phyloP scores from a whole-genome alignment of 2,888 invertebrate genomes.

The Brenthis hecate region DNA sequence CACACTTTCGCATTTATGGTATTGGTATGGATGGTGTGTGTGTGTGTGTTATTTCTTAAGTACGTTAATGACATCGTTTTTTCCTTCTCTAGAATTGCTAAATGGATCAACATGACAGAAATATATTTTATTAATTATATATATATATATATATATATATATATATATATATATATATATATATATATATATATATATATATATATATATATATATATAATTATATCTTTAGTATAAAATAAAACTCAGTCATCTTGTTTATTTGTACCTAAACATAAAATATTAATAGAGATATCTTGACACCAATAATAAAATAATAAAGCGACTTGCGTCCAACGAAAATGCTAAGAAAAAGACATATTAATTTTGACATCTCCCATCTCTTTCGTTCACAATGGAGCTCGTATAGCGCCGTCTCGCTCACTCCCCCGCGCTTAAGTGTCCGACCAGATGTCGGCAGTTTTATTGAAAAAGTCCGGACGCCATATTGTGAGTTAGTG shows the following conservation, averaged over 20 bases:
- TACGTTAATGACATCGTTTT: too few species aligned
- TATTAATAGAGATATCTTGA: conserved; percentile 56
- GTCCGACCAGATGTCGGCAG: conserved; percentile 73
- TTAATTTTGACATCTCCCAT: conserved; percentile 66
- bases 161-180: too few species aligned
- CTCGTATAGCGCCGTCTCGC: conserved; percentile 50
- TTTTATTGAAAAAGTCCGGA: conserved; percentile 80
- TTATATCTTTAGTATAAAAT: too few species aligned
- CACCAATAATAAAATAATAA: conserved; percentile 78
- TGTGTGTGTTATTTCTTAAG: too few species aligned
- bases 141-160: too few species aligned
- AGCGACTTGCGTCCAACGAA: conserved; percentile 62
- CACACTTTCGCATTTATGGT: too few species aligned
- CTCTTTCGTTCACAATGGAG: conserved; percentile 49
- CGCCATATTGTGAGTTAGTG: conserved; percentile 76
- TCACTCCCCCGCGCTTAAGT: conserved; percentile 75
- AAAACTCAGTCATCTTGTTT: background rate
- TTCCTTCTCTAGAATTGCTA: too few species aligned
- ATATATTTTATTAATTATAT: too few species aligned
- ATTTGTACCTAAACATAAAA: conserved; percentile 6
- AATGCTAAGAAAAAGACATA: conserved; percentile 78
- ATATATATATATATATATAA: too few species aligned
- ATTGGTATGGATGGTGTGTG: too few species aligned
- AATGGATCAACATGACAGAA: too few species aligned
- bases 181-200: too few species aligned